Percentiles rank a stretch among this genome's conserved stretches.
phyloP scores from a whole-genome alignment of 2,797 vertebrate species.

The Coracias cyanogaster region DNA sequence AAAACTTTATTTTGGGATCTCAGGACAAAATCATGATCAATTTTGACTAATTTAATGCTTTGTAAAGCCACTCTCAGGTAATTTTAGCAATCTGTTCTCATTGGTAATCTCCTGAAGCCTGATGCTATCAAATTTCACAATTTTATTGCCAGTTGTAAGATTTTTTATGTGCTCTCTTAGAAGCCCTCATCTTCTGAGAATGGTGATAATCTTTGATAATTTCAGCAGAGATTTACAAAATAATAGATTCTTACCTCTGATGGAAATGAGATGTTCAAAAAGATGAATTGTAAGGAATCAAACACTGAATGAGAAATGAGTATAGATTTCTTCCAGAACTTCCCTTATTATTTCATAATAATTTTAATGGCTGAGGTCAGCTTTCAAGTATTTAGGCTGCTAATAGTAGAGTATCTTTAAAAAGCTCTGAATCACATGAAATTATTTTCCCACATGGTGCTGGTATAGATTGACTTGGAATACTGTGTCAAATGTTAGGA shows the following conservation, averaged over 20 bases:
- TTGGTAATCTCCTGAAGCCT: neutral
- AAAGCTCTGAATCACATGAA: neutral
- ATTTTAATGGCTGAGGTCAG: neutral
- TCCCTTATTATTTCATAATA: neutral
- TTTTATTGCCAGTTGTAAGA: neutral
- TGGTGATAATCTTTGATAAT: neutral
- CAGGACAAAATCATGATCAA: neutral
- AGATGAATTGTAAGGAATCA: neutral
- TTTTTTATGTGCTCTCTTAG: neutral
- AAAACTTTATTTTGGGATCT: neutral
- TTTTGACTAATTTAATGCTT: constrained; percentile 27
- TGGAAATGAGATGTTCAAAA: neutral
- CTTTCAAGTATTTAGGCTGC: neutral
- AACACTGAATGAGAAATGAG: neutral
- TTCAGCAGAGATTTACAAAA: constrained; percentile 25
- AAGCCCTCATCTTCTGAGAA: neutral
- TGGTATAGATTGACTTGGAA: neutral
- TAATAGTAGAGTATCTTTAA: neutral
- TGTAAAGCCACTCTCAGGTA: neutral
- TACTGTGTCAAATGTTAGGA: neutral
- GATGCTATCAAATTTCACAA: neutral
- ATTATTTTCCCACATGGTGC: neutral
- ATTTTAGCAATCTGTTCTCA: neutral
- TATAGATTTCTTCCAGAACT: neutral
- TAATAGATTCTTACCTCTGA: neutral